These are phyloP conservation scores for Diabrotica virgifera DNA, from an alignment of 1,140 invertebrate species.

Conservation along the genomic window DNA sequence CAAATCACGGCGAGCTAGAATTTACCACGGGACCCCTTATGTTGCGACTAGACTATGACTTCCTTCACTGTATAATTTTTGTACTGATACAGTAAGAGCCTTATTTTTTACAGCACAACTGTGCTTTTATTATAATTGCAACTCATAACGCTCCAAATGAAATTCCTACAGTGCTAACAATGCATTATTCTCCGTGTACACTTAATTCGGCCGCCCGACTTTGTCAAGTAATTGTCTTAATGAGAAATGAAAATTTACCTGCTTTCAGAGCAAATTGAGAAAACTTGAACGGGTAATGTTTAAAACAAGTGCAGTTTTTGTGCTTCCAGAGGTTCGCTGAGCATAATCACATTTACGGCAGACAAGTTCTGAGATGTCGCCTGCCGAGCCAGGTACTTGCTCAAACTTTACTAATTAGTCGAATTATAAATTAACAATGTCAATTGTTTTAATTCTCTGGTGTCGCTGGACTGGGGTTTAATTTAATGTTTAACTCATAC, in stretches of 20 bases:
- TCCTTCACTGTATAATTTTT: too few relatives aligned
- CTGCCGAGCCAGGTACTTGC: neutral
- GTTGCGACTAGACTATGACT: too few relatives aligned
- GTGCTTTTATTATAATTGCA: too few relatives aligned
- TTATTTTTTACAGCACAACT: too few relatives aligned
- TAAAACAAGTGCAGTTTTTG: constrained; percentile 12
- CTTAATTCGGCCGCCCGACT: neutral
- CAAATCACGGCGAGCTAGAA: too few relatives aligned
- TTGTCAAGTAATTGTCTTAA: constrained; percentile 18
- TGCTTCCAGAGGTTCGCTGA: neutral
- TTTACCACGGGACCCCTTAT: too few relatives aligned
- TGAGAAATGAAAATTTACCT: constrained; percentile 20
- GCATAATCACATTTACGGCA: constrained; percentile 5
- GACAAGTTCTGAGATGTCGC: neutral
- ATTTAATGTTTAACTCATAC: too few relatives aligned
- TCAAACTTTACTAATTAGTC: constrained; percentile 1
- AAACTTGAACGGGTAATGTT: neutral
- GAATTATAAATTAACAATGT: constrained; percentile 3
- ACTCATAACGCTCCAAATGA: too few relatives aligned
- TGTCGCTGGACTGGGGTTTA: neutral
- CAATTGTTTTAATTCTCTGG: neutral
- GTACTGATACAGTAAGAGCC: too few relatives aligned
- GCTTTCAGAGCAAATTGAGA: constrained; percentile 5
- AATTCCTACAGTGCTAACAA: too few relatives aligned
- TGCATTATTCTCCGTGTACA: neutral